Evolutionary conservation across 2,113 vertebrate species (phyloP), one percentile per base, ranked within the genome.

Genomic region (Delphinus delphis): DNA sequence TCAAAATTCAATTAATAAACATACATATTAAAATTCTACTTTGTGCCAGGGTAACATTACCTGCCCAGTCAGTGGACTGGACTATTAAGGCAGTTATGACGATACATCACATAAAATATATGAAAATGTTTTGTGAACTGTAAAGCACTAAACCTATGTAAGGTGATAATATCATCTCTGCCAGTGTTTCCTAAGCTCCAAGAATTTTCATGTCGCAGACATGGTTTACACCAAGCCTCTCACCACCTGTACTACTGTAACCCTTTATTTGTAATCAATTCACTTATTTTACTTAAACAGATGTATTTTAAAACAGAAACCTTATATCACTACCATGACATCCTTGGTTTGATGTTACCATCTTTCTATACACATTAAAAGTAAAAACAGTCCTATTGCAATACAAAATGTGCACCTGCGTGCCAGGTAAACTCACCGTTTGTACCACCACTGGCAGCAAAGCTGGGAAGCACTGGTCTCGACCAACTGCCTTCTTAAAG

Each of bases 181-280:
- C 44, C 31, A 21, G 65, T 44, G 21, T 65, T n/a, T 21, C 38
- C 73, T 36, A 65, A 44, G 53, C n/a, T 60, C 47, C 18, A 33
- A 31, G 58, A 93, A 25, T 25, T 25, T 53, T 38, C 44, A 63
- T 0, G 2, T 17, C 67, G 8, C 33, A 90, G 31, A 63, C 5
- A 1, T 0, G 4, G 3, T 3, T 12, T 17, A 9, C 26, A 10
- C 17, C 70, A n/a, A 18, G 23, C 2, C 21, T 73, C 73, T 71
- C 65, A 23, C 33, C 7, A 33, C 28, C n/a, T 44, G 6, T 18
- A 11, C 20, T 26, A 36, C 0, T 15, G 6, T 31, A 60, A 55
- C 8, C 62, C 44, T 15, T 23, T 50, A 18, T 28, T 71, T 67
- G 14, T 38, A 41, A 60, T 60, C 67, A 60, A 44, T 10, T 6